Conservation (phyloP, 2,113 vertebrate genomes). For the Mus musculus region GRCm39 chr9:107661001-107661500, state of each 20-base stretch:
- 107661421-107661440: no score
- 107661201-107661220: background rate
- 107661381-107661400: no score
- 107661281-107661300: background rate
- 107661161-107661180: background rate
- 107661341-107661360: no score
- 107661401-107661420: no score
- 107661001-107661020: conserved; percentile 34
- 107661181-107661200: background rate
- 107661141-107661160: background rate
- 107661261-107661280: background rate
- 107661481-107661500: no score
- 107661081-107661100: conserved; percentile 3
- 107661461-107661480: no score
- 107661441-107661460: no score
- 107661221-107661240: background rate
- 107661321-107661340: conserved; percentile 40
- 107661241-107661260: background rate
- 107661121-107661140: conserved; percentile 4
- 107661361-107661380: no score
- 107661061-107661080: background rate
- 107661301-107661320: background rate
- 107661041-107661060: conserved; percentile 39
- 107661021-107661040: conserved; percentile 42
- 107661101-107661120: conserved; percentile 44